Base-by-base conservation (phyloP, 2,888 invertebrate species). In the Napeogenes sylphis region DNA sequence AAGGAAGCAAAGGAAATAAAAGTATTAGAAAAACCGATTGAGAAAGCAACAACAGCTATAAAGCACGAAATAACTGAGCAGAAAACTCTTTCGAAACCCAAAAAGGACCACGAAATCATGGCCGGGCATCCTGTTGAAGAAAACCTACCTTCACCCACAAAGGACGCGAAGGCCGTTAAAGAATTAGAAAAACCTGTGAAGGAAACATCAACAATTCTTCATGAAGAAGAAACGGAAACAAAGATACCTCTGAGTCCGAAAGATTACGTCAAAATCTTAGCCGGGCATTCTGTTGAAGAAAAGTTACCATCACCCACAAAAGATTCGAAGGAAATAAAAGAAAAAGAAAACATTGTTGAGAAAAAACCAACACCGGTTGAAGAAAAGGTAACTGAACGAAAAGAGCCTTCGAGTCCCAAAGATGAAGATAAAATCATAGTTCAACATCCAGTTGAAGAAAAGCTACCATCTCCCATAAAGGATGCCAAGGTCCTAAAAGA, bases 181-280 rank as follows among this genome's bases (percentile, higher is more conserved):
- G 8, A 10, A 42, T 6, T 42, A 42, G 42, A 42, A 8, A 21
- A 61, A 55, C 32, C 30, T 14, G 12, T 5, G 21, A 21, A 21
- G 21, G 21, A 21, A 21, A 21, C 21, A n/a, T n/a, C n/a, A n/a
- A n/a, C n/a, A n/a, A n/a, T n/a, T n/a, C n/a, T n/a, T n/a, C n/a
- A n/a, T n/a, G 51, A 21, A 51, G 21, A 14, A 8, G 51, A 21
- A 51, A 14, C 21, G 3, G 6, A 8, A 35, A 53, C 2, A 2
- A 66, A 71, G 0, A 71, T 66, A 12, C 45, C 32, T 4, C 57
- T 61, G 0, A 73, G 67, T 32, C 64, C 62, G 4, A 61, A 59
- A 30, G 21, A 21, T 2, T 21, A 51, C 8, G 30, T 21, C 0
- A 66, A 69, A 21, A 32, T 55, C 1, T 30, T 33, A 2, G 58